Evolutionary conservation across 2,888 invertebrate genomes (phyloP), one percentile per base, ranked within the genome.

Genomic region (Stomorhina lunata): DNA sequence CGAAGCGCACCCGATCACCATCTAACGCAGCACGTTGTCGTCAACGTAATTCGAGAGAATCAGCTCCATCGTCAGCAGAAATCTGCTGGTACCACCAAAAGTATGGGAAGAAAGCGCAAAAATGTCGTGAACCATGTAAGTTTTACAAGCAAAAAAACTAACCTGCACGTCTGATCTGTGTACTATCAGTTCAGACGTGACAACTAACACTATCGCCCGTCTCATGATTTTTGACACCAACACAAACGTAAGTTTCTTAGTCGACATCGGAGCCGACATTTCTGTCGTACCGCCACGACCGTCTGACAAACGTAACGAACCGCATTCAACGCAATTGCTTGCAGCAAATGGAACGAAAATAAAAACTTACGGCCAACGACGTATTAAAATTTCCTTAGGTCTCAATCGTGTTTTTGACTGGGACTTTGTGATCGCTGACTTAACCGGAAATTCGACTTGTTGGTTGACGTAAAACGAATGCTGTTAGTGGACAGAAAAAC

Each of bases 51-150:
- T 1, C 20, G 10, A 2, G 15, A n/a, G 7, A 2, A 5, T 0
- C 65, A 7, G 12, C 12, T 0, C 20, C 29, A n/a, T 6, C 17
- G 7, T 7, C 27, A 25, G 1, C 53, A 29, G 69, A 69, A 3
- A 12, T 20, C 0, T 76, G 57, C 22, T 76, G 66, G 65, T 75
- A 75, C 20, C 73, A 75, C 10, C 20, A 63, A n/a, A 63, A 55
- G 29, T 20, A 25, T 12, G 55, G 75, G 15, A 45, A 20, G 12
- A 37, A 63, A 4, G 34, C 32, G 17, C 29, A 55, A 6, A 72
- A 48, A 4, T 72, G 32, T 10, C 22, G 20, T 6, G 0, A 7
- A 0, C 59, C 27, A 27, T 59, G 32, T 22, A 40, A 59, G 15
- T 61, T 61, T n/a, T 20, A 9, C n/a, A 7, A 48, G n/a, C 6